These are phyloP conservation scores for Crypturellus undulatus DNA, from an alignment of 2,113 vertebrate genomes.

Conservation along the genomic window DNA sequence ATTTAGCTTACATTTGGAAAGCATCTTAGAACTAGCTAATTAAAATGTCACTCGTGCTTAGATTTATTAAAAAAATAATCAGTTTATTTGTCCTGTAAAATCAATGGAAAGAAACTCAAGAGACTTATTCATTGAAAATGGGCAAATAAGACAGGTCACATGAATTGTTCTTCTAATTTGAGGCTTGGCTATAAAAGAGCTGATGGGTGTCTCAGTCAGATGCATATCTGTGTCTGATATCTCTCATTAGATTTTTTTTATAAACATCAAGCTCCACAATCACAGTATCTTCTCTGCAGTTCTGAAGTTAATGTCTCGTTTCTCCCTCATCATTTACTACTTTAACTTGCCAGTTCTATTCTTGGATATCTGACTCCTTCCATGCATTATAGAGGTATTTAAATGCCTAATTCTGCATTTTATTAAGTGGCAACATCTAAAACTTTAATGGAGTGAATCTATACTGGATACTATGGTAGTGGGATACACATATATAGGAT, in stretches of 20 bases:
- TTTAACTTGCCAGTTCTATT: not conserved
- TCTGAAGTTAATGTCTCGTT: not conserved
- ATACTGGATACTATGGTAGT: not conserved
- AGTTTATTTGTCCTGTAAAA: too few relatives aligned
- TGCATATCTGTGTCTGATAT: not conserved
- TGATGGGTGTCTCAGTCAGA: not conserved
- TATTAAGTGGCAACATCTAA: not conserved
- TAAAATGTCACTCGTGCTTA: accelerated
- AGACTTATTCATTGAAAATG: not conserved
- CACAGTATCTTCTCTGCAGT: not conserved
- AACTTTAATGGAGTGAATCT: not conserved
- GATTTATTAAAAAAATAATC: not conserved
- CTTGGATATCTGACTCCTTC: not conserved
- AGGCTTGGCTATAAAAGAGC: not conserved
- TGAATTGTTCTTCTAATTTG: not conserved
- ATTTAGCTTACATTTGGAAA: not conserved
- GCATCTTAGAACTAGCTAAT: not conserved
- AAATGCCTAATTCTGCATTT: not conserved
- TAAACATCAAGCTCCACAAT: not conserved
- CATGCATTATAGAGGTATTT: not conserved
- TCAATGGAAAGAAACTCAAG: too few relatives aligned
- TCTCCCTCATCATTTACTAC: not conserved
- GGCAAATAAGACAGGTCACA: not conserved
- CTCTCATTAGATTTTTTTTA: not conserved
- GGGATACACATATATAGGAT: not conserved